Evolutionary conservation across 2,888 invertebrate species (phyloP).

Genomic region (Andrena chrysosceles): DNA sequence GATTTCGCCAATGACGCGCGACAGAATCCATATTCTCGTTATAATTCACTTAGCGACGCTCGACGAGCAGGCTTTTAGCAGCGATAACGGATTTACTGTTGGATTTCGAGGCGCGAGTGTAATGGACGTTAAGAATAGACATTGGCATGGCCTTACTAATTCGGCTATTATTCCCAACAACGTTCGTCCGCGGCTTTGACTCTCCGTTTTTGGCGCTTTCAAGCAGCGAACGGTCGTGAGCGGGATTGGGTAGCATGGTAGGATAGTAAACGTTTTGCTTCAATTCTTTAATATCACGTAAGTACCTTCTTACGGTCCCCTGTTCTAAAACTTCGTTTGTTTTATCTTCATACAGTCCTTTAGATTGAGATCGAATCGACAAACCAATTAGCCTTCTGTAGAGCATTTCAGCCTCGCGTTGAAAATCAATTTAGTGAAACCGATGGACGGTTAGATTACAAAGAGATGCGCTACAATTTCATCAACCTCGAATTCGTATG

Average conservation of each 20-base stretch:
- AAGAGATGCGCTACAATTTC: not conserved
- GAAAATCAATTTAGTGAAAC: not conserved
- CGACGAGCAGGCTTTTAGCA: slow-evolving; percentile 60
- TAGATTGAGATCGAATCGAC: too few species aligned
- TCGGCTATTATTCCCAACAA: slow-evolving; percentile 54
- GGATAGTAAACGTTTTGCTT: too few species aligned
- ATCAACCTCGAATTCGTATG: not conserved
- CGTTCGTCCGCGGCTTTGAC: not conserved
- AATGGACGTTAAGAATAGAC: slow-evolving; percentile 64
- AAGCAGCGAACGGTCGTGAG: too few species aligned
- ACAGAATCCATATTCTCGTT: slow-evolving; percentile 50
- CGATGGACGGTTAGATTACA: too few species aligned
- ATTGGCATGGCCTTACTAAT: slow-evolving; percentile 50
- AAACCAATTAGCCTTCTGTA: too few species aligned
- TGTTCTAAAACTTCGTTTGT: too few species aligned
- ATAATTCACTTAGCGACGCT: slow-evolving; percentile 57
- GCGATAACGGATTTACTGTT: slow-evolving; percentile 61
- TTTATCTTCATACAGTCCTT: too few species aligned
- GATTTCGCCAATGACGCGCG: slow-evolving; percentile 39
- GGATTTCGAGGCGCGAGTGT: slow-evolving; percentile 40
- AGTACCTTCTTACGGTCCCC: too few species aligned
- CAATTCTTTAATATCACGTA: too few species aligned
- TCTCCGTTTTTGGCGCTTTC: too few species aligned
- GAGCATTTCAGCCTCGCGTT: not conserved
- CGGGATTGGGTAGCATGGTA: too few species aligned